Percentiles rank a stretch among this genome's conserved stretches.
Conservation (phyloP, 1,140 invertebrate genomes). For the Pseudomyrmex sp. region DNA sequence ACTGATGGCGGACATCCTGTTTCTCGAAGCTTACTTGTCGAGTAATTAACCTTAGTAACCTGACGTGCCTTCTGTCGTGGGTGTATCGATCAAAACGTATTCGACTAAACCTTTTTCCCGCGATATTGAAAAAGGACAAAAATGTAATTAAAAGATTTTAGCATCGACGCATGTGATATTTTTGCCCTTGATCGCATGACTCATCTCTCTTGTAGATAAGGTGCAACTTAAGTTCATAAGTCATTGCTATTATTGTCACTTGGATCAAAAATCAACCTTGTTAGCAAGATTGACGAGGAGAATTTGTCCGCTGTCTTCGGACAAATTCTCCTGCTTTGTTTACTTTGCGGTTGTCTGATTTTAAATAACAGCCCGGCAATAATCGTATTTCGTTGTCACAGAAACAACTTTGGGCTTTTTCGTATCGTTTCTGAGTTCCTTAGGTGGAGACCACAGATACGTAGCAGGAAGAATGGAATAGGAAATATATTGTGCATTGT, state of each 20-base stretch:
- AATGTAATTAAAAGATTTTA: constrained; percentile 47
- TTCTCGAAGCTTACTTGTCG: constrained; percentile 54
- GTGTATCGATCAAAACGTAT: constrained; percentile 52
- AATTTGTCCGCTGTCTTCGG: neutral
- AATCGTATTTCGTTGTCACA: constrained; percentile 59
- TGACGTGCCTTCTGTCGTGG: constrained; percentile 39
- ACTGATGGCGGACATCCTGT: constrained; percentile 40
- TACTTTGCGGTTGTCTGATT: constrained; percentile 42
- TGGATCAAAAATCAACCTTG: constrained; percentile 17
- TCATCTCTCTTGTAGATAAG: neutral
- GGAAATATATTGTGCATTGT: constrained; percentile 47
- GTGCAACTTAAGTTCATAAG: neutral
- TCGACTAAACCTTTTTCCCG: constrained; percentile 12
- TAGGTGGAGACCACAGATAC: constrained; percentile 69
- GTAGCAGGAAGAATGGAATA: constrained; percentile 62
- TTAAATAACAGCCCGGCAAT: constrained; percentile 62
- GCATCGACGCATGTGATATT: neutral
- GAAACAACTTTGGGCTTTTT: constrained; percentile 34
- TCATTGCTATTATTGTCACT: constrained; percentile 13
- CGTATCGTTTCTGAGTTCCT: constrained; percentile 28
- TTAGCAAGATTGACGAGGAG: constrained; percentile 1
- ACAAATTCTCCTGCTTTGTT: constrained; percentile 15
- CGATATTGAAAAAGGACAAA: constrained; percentile 20
- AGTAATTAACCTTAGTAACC: constrained; percentile 65
- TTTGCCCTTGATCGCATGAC: neutral